phyloP scores from a whole-genome alignment of 2,888 invertebrate species.

The Eilema sororculum region DNA sequence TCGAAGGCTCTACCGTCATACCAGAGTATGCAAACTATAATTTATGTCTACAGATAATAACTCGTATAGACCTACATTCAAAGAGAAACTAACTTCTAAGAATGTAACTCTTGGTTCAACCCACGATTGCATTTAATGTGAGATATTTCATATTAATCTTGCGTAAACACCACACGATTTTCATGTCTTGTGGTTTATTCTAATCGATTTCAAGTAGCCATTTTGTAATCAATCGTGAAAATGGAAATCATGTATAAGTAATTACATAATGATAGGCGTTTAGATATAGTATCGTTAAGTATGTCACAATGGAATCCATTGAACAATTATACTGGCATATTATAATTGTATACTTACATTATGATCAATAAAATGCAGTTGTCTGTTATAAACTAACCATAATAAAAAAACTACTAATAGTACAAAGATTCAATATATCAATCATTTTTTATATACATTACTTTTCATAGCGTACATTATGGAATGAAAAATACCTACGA shows the following conservation, averaged over 20 bases:
- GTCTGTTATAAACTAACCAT: not conserved
- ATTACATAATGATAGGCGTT: slow-evolving; percentile 15
- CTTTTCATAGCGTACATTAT: too few relatives aligned
- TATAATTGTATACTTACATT: not conserved
- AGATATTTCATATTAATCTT: slow-evolving; percentile 25
- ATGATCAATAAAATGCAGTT: not conserved
- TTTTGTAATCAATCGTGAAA: slow-evolving; percentile 36
- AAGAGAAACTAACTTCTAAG: slow-evolving; percentile 33
- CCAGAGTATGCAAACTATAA: not conserved
- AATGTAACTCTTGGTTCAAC: slow-evolving; percentile 17
- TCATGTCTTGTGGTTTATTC: slow-evolving; percentile 62
- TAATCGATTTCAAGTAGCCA: slow-evolving; percentile 24
- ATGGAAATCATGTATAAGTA: slow-evolving; percentile 19
- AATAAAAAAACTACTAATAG: too few relatives aligned
- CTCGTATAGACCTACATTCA: not conserved
- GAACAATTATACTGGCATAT: slow-evolving; percentile 7
- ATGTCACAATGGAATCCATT: slow-evolving; percentile 18
- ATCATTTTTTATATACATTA: not conserved
- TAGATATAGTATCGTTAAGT: slow-evolving; percentile 23
- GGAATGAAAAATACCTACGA: too few relatives aligned
- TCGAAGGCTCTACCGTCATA: not conserved
- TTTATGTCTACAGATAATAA: not conserved
- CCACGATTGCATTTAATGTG: slow-evolving; percentile 21
- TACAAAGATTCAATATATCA: too few relatives aligned
- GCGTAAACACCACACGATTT: slow-evolving; percentile 57